Evolutionary conservation across 2,888 invertebrate genomes (phyloP), one percentile per base, ranked within the genome.

Genomic region (Eristalis pertinax): DNA sequence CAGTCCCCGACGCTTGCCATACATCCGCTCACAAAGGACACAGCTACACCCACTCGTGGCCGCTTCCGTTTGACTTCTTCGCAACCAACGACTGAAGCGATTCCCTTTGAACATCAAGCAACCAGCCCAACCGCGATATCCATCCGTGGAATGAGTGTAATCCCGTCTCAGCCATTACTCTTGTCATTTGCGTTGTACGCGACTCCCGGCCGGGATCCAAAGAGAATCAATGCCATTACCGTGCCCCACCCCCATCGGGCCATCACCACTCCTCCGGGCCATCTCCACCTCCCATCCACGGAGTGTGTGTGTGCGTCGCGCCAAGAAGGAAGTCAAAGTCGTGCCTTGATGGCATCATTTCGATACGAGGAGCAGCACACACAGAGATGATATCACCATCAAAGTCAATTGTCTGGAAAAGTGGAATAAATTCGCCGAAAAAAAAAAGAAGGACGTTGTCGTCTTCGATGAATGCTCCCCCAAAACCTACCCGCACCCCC

Each of bases 371-470:
- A 62, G 43, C 32, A 75, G 72, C 32, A 81, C 26, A 73, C 63
- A 74, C n/a, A 70, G 63, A 88, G 89, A 89, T 90, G 89, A 89
- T 90, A 90, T 90, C 90, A 89, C 89, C 89, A 90, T 89, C 88
- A 89, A 89, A 90, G 90, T 90, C 89, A 90, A 90, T 90, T 90
- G 90, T 89, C 89, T 89, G 90, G 90, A 90, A 90, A 90, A 90
- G 89, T 82, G 87, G 84, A 89, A 90, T 90, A 90, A 90, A 90
- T 90, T 90, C 89, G 35, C 67, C 13, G 10, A 32, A 32, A 78
- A 81, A 32, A 32, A 78, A 81, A 73, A 85, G 76, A 69, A 77
- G 19, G 19, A 32, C 29, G 63, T 8, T 15, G 26, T 26, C 63
- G 22, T 63, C 63, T 11, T 24, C 19, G 26, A 5, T 63, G 26